Evolutionary conservation across 2,797 vertebrate species (phyloP).

Genomic region (Cottoperca gobio): DNA sequence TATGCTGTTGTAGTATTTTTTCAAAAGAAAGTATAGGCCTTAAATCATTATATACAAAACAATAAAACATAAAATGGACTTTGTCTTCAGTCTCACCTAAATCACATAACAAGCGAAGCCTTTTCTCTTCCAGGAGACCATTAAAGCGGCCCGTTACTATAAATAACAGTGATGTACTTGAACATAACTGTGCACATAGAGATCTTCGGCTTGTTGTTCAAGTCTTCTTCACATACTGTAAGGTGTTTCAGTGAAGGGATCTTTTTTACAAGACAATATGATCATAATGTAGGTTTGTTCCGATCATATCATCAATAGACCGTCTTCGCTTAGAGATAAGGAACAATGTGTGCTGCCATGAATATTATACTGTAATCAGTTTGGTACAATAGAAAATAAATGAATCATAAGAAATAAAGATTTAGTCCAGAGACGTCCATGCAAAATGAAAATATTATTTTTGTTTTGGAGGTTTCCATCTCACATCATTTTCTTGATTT

Average conservation of each 20-base stretch:
- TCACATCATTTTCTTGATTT: not conserved
- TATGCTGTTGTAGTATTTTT: not conserved
- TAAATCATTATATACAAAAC: not conserved
- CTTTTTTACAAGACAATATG: not conserved
- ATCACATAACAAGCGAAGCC: not conserved
- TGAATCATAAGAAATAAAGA: not conserved
- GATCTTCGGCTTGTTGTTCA: not conserved
- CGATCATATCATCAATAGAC: not conserved
- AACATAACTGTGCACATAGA: not conserved
- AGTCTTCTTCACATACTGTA: not conserved
- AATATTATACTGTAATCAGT: not conserved
- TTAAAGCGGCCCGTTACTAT: not conserved
- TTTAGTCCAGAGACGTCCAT: not conserved
- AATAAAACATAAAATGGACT: not conserved
- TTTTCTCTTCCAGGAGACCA: not conserved
- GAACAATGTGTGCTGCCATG: accelerated
- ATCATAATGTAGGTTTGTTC: not conserved
- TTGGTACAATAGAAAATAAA: not conserved
- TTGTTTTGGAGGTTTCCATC: too few relatives aligned
- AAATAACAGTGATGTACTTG: not conserved
- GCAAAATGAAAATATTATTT: not conserved
- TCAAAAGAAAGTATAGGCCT: not conserved
- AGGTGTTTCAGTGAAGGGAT: not conserved
- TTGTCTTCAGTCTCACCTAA: conserved; percentile 2
- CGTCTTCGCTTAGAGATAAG: not conserved